Evolutionary conservation across 2,888 invertebrate genomes (phyloP), one percentile per base, ranked within the genome.

Genomic region (Drosophila robusta): DNA sequence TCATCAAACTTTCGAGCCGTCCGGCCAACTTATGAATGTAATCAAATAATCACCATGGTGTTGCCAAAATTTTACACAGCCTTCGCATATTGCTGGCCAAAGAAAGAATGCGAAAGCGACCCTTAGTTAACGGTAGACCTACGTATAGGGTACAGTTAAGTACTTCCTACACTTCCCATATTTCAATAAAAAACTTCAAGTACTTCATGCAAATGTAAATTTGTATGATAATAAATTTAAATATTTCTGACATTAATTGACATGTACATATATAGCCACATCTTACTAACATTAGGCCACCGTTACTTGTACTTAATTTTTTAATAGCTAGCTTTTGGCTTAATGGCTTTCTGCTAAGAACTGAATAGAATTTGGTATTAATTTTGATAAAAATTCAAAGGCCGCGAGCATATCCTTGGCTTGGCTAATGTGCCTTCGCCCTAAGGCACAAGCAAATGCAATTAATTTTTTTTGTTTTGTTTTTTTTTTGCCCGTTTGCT

Each of bases 361-460:
- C 14, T 60, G 44, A 24, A 41, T 58, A 41, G 16, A 49, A 66
- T 61, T 52, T 71, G 39, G 51, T 68, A 68, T 73, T 69, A 57
- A 69, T 60, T 69, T 61, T 58, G 34, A 52, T 39, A 58, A 52
- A 71, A 73, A 54, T 57, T 55, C 51, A 67, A 50, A 34, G 50
- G 32, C 39, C 22, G 46, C 34, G 39, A 4, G 16, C 11, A 22
- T 49, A 22, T 38, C 41, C 45, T 42, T 63, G 47, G 24, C 26
- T 39, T 44, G 18, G 39, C 62, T 68, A 77, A 75, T 68, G 57
- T 46, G 56, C 44, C 14, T 41, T 45, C 41, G 9, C 47, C 44
- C 29, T 49, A 9, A 36, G 36, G 41, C 46, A 46, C 50, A 67
- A 67, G 7, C 39, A 58, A 70, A 70, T 75, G 61, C 57, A 70